Conservation (phyloP, 2,888 invertebrate genomes). For the Leptinotarsa rubiginosa region DNA sequence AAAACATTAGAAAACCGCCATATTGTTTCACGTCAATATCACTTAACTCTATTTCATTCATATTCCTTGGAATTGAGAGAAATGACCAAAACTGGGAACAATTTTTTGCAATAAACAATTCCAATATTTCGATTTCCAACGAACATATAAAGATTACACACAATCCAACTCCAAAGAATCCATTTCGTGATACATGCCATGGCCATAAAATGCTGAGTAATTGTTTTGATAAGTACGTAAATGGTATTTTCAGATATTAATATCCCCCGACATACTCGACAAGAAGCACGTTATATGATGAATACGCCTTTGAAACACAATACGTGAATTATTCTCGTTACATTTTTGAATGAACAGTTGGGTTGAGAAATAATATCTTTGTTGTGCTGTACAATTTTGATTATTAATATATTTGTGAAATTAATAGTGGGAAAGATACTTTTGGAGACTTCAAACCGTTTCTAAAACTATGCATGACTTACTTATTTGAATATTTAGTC, state of each 20-base stretch:
- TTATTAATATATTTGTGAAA: too few species aligned
- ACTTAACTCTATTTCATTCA: too few species aligned
- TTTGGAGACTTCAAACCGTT: too few species aligned
- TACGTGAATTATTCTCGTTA: constrained; percentile 2
- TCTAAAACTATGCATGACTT: too few species aligned
- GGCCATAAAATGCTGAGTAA: constrained; percentile 41
- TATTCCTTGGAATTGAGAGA: too few species aligned
- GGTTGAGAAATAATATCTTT: not conserved
- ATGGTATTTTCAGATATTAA: constrained; percentile 20
- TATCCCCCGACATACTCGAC: constrained; percentile 3
- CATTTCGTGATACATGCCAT: constrained; percentile 40
- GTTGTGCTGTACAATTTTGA: not conserved
- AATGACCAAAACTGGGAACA: not conserved
- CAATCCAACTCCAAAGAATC: constrained; percentile 17
- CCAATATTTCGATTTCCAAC: not conserved
- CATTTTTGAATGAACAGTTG: not conserved
- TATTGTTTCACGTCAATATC: too few species aligned
- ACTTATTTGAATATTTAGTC: too few species aligned
- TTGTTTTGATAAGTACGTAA: constrained; percentile 26
- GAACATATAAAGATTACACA: constrained; percentile 6
- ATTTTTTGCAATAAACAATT: not conserved
- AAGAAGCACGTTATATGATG: constrained; percentile 18
- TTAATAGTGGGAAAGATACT: too few species aligned
- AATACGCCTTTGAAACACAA: constrained; percentile 1
- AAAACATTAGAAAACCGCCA: too few species aligned